Evolutionary conservation across 2,797 vertebrate species (phyloP).

Genomic region (Odontamblyopus rebecca): DNA sequence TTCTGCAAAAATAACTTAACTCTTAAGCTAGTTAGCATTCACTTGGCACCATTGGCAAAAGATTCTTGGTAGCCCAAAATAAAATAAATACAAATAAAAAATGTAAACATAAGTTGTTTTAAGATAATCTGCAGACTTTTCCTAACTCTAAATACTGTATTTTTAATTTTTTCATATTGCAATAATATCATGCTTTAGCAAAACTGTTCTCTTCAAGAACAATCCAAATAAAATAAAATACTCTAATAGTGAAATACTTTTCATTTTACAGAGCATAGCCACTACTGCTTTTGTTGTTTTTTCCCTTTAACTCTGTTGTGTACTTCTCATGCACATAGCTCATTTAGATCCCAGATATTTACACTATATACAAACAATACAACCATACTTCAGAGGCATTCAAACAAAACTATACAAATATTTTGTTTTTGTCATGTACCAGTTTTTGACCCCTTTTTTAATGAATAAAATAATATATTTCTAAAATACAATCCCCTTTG

Average conservation of each 20-base stretch:
- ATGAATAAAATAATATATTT: slow-evolving; percentile 99
- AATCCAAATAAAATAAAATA: slow-evolving; percentile 98
- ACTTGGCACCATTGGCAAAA: slow-evolving; percentile 99
- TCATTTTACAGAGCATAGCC: slow-evolving; percentile 99
- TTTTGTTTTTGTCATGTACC: slow-evolving; percentile 96
- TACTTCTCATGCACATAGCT: slow-evolving; percentile 99
- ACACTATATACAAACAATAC: slow-evolving; percentile 99
- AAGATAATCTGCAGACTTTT: slow-evolving; percentile 91
- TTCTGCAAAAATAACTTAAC: slow-evolving; percentile 92
- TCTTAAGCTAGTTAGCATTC: slow-evolving; percentile 96
- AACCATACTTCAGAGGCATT: slow-evolving; percentile 97
- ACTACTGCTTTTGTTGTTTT: slow-evolving; percentile 98
- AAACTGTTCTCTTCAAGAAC: slow-evolving; percentile 98
- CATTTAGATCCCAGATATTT: slow-evolving; percentile 95
- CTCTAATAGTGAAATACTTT: slow-evolving; percentile 99
- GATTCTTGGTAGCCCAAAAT: slow-evolving; percentile 95
- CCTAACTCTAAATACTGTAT: slow-evolving; percentile 98
- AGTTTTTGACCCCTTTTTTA: slow-evolving; percentile 96
- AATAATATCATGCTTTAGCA: slow-evolving; percentile 99
- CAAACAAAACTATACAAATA: slow-evolving; percentile 99
- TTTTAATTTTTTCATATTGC: slow-evolving; percentile 84
- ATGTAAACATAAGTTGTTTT: slow-evolving; percentile 91
- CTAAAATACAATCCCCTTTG: slow-evolving; percentile 98
- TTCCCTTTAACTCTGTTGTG: slow-evolving; percentile 93
- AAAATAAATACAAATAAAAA: slow-evolving; percentile 70